These are phyloP conservation scores for Cancer borealis DNA, from an alignment of 2,888 invertebrate genomes.

Conservation along the genomic window DNA sequence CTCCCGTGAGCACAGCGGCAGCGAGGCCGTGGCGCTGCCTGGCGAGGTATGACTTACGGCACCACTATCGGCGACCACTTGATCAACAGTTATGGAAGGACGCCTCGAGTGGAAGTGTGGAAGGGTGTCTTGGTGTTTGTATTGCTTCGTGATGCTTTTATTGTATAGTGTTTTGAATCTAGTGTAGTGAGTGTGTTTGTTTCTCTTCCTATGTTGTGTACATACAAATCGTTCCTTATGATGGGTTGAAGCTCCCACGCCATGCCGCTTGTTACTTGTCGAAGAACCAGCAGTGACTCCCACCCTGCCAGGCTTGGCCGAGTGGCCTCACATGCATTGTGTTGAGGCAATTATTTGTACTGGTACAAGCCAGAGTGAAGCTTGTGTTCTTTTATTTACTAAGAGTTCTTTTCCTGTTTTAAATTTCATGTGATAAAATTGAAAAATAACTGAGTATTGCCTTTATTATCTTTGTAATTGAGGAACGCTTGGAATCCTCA, in stretches of 20 bases:
- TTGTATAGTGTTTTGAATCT: not conserved
- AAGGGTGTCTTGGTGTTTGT: not conserved
- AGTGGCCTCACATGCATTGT: not conserved
- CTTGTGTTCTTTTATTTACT: not conserved
- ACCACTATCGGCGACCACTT: not conserved
- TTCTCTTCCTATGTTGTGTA: not conserved
- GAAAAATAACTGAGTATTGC: conserved; percentile 20
- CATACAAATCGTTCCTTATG: not conserved
- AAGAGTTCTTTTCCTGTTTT: not conserved
- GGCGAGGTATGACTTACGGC: not conserved
- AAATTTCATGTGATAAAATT: not conserved
- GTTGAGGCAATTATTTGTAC: not conserved
- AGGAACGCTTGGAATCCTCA: not conserved
- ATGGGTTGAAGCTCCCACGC: not conserved
- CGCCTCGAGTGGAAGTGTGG: not conserved
- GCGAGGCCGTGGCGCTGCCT: not conserved
- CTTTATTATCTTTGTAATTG: not conserved
- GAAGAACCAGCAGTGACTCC: not conserved
- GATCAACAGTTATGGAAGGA: not conserved
- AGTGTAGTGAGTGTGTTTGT: too few species aligned
- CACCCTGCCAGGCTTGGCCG: not conserved
- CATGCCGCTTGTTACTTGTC: not conserved
- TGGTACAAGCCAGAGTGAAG: not conserved
- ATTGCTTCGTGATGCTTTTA: not conserved
- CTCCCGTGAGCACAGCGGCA: conserved; percentile 10